phyloP scores from a whole-genome alignment of 2,797 vertebrate genomes.

The Triplophysa bombifrons region DNA sequence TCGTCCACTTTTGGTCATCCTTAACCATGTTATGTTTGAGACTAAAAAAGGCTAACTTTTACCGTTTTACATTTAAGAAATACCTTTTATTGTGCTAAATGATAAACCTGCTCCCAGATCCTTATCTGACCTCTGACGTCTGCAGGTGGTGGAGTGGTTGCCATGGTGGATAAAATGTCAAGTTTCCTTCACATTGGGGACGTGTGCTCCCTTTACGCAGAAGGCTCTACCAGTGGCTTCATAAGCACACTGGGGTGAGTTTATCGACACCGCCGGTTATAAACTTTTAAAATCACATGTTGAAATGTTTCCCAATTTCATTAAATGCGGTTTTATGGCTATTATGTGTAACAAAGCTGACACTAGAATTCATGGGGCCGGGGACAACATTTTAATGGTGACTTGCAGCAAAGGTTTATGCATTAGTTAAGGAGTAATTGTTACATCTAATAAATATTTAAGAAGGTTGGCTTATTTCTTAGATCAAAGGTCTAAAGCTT shows the following conservation, averaged over 20 bases:
- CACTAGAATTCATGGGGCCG: background rate
- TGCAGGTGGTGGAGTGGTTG: constrained; percentile 52
- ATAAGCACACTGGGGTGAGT: constrained; percentile 90
- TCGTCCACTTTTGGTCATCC: too few relatives aligned
- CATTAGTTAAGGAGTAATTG: background rate
- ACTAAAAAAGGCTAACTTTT: too few relatives aligned
- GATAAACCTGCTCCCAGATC: background rate
- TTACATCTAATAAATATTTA: constrained; percentile 26
- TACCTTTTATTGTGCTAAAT: too few relatives aligned
- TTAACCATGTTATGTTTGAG: too few relatives aligned
- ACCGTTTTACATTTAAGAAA: too few relatives aligned
- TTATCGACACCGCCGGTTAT: background rate
- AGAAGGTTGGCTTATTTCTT: background rate
- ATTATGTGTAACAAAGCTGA: background rate
- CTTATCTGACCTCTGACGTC: constrained; percentile 18
- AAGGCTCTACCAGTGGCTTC: constrained; percentile 89
- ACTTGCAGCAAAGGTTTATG: background rate
- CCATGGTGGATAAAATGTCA: constrained; percentile 91
- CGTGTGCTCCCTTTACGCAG: constrained; percentile 88
- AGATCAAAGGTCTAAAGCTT: background rate
- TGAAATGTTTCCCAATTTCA: background rate
- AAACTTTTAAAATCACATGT: background rate
- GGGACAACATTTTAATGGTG: background rate
- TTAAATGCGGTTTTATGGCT: background rate
- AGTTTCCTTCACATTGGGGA: constrained; percentile 92